Conservation (phyloP, 2,888 invertebrate species). For the Celastrina argiolus region DNA sequence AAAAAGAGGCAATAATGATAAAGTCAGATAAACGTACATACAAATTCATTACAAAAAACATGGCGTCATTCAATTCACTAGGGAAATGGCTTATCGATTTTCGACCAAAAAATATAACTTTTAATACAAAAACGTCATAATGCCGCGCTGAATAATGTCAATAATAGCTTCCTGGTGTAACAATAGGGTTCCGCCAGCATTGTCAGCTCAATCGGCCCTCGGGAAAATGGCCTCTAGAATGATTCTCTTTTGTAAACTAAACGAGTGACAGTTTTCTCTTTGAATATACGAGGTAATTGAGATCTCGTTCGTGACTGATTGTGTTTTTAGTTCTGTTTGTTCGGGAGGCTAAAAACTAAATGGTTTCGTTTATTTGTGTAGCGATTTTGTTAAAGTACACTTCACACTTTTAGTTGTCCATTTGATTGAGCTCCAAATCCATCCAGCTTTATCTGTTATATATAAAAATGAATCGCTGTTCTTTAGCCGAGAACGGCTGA, state of each 20-base stretch:
- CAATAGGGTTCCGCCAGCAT: slow-evolving; percentile 68
- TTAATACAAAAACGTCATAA: slow-evolving; percentile 47
- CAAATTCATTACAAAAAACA: slow-evolving; percentile 14
- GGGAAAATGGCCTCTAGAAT: slow-evolving; percentile 66
- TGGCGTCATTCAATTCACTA: slow-evolving; percentile 36
- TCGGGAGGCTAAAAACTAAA: neutral
- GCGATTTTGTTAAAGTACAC: neutral
- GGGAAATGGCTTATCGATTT: slow-evolving; percentile 29
- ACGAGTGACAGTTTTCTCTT: slow-evolving; percentile 56
- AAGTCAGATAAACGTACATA: too few species aligned
- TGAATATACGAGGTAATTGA: slow-evolving; percentile 39
- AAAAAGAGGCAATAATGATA: too few species aligned
- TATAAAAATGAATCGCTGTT: too few species aligned
- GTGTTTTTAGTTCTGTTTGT: slow-evolving; percentile 18
- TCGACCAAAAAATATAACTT: slow-evolving; percentile 27
- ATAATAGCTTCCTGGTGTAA: slow-evolving; percentile 71
- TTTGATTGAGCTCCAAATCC: too few species aligned
- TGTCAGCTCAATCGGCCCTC: slow-evolving; percentile 64
- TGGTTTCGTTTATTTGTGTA: neutral
- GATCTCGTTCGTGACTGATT: slow-evolving; percentile 23
- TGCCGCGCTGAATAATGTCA: slow-evolving; percentile 70
- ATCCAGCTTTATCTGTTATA: too few species aligned
- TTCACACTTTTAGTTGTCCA: neutral
- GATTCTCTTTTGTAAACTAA: slow-evolving; percentile 58
- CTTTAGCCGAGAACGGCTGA: too few species aligned